Evolutionary conservation across 2,888 invertebrate species (phyloP).

Genomic region (Mellilla xanthometata): DNA sequence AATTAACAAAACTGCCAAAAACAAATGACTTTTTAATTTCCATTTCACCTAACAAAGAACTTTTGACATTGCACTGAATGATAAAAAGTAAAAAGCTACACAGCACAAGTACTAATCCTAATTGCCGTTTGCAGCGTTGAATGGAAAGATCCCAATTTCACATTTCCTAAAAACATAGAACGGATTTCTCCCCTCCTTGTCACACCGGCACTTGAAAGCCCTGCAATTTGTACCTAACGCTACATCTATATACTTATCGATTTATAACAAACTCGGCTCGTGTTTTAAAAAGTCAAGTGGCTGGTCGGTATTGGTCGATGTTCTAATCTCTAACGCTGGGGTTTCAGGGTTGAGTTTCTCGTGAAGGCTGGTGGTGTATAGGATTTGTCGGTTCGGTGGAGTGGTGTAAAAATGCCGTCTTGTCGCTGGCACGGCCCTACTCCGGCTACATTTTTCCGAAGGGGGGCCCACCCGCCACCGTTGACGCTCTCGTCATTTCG

Average conservation of each 20-base stretch:
- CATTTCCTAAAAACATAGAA: constrained; percentile 66
- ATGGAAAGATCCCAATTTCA: constrained; percentile 43
- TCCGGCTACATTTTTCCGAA: constrained; percentile 73
- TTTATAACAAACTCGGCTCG: constrained; percentile 71
- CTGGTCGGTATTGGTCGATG: not conserved
- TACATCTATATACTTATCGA: constrained; percentile 75
- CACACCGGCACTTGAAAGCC: constrained; percentile 70
- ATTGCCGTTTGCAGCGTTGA: constrained; percentile 22
- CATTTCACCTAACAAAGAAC: not conserved
- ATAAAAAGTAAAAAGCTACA: constrained; percentile 7
- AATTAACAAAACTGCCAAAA: too few species aligned
- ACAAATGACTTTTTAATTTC: not conserved
- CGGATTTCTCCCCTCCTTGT: constrained; percentile 53
- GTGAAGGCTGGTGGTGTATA: constrained; percentile 45
- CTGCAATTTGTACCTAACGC: constrained; percentile 76
- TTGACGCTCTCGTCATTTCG: constrained; percentile 75
- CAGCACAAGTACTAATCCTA: constrained; percentile 4
- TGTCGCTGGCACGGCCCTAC: constrained; percentile 72
- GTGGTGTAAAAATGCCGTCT: constrained; percentile 77
- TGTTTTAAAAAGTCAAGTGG: constrained; percentile 65
- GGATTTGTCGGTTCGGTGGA: constrained; percentile 51
- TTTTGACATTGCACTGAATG: not conserved
- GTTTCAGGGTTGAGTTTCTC: constrained; percentile 45
- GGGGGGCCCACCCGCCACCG: constrained; percentile 59
- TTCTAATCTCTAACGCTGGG: constrained; percentile 20